phyloP scores from a whole-genome alignment of 2,113 vertebrate species.

The Actinemys pallida region DNA sequence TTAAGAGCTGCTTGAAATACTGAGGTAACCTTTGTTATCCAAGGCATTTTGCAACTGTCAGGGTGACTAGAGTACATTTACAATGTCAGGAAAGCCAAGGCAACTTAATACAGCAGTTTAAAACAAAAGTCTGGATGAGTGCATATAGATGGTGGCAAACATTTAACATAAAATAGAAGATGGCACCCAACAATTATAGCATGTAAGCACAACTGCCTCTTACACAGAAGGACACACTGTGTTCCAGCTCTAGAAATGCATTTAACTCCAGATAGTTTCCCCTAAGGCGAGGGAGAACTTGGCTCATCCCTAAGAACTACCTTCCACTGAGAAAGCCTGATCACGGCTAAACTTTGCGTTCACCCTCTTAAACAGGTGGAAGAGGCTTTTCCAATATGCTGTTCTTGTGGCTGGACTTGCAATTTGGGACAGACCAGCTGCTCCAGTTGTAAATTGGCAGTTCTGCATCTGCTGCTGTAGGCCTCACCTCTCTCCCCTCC shows the following conservation, averaged over 20 bases:
- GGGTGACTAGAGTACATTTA: not conserved
- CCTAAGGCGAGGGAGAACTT: not conserved
- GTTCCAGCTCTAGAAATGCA: not conserved
- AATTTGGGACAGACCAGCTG: not conserved
- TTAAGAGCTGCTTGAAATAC: not conserved
- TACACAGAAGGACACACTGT: not conserved
- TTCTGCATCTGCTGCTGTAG: accelerated
- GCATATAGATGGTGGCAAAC: not conserved
- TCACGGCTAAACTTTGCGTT: not conserved
- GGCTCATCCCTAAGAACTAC: not conserved
- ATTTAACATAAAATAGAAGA: not conserved
- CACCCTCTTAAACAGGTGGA: not conserved
- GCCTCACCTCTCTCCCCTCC: not conserved
- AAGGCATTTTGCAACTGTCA: not conserved
- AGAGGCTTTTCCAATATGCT: not conserved
- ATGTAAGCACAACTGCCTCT: not conserved
- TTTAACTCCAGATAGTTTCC: not conserved
- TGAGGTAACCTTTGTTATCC: not conserved
- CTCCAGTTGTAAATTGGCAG: not conserved
- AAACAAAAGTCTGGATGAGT: not conserved
- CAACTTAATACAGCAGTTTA: too few relatives aligned
- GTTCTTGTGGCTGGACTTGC: not conserved
- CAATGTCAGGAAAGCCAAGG: too few relatives aligned
- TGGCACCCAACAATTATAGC: not conserved
- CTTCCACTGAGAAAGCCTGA: not conserved